Conservation (phyloP, 2,113 vertebrate genomes). For the Catharus bicknelli region DNA sequence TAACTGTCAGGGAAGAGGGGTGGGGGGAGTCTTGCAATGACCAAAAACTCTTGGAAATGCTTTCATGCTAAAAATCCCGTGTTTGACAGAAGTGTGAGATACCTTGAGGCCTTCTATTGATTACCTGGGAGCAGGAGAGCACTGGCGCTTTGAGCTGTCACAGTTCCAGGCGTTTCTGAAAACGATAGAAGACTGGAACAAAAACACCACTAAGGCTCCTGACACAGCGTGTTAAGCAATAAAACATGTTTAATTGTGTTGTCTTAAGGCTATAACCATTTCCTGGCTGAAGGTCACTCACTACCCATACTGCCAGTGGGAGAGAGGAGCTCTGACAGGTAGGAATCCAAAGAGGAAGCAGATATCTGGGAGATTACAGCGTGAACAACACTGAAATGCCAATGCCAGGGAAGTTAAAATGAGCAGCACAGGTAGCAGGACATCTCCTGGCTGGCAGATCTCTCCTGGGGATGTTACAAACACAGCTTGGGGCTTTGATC, state of each 20-base stretch:
- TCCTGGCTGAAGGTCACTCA: slow-evolving; percentile 25
- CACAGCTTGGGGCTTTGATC: background rate
- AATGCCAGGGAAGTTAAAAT: background rate
- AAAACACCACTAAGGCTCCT: slow-evolving; percentile 34
- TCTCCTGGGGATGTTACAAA: background rate
- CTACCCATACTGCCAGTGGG: background rate
- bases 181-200: slow-evolving; percentile 53
- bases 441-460: background rate
- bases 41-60: background rate
- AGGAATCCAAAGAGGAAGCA: slow-evolving; percentile 20
- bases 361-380: background rate
- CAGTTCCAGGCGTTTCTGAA: slow-evolving; percentile 41
- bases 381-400: background rate
- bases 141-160: slow-evolving; percentile 48
- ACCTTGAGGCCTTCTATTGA: slow-evolving; percentile 57
- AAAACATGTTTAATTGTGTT: slow-evolving; percentile 46
- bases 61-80: background rate
- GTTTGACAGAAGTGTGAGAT: slow-evolving; percentile 52
- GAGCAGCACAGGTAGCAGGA: background rate
- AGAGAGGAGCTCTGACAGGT: slow-evolving; percentile 14
- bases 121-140: slow-evolving; percentile 38
- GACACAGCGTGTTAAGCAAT: slow-evolving; percentile 20
- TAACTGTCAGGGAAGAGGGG: background rate
- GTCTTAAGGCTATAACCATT: slow-evolving; percentile 44
- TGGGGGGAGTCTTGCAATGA: background rate